Base-by-base conservation (phyloP, 2,888 invertebrate species). In the Mimas tiliae region DNA sequence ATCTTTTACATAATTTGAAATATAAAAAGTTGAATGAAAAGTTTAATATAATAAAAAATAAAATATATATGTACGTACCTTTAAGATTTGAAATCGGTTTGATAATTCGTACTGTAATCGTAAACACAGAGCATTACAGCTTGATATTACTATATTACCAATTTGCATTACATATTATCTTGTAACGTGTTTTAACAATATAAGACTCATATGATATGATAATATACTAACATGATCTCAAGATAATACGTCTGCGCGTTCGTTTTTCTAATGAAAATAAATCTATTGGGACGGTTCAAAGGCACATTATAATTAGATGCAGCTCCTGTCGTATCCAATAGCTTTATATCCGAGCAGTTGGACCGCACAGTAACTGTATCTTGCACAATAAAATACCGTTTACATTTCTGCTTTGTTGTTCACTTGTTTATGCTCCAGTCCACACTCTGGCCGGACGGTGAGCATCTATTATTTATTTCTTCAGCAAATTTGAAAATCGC, bases 401-500 rank as follows among this genome's bases (percentile, higher is more conserved):
- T 87, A 86, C 86, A 84, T 84, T 87, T 82, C 76, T 78, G 82
- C 84, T 86, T 84, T 80, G 82, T 81, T 82, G 83, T 84, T 79
- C 80, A 81, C 79, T 82, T 82, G 83, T 84, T 81, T 81, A 72
- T 75, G 71, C 74, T 71, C 73, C 74, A 67, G 73, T 75, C 72
- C 72, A 70, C 74, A 72, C 38, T 38, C 38, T 7, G 76, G 70
- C 74, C 76, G 77, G 73, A 69, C 68, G 65, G 68, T 68, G 76
- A 19, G 2, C 55, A 19, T 64, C 21, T 65, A 38, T 34, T 21
- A 58, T 64, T 75, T 79, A 80, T 81, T 82, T 81, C 79, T 79
- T 77, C 74, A 81, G 77, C 76, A 27, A 27, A 79, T 80, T 76
- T 67, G 71, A 78, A 76, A 78, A 74, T 73, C 69, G 66, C 65